Base-by-base conservation (phyloP, 2,113 vertebrate species). In the Petrocephalus microphthalmus region DNA sequence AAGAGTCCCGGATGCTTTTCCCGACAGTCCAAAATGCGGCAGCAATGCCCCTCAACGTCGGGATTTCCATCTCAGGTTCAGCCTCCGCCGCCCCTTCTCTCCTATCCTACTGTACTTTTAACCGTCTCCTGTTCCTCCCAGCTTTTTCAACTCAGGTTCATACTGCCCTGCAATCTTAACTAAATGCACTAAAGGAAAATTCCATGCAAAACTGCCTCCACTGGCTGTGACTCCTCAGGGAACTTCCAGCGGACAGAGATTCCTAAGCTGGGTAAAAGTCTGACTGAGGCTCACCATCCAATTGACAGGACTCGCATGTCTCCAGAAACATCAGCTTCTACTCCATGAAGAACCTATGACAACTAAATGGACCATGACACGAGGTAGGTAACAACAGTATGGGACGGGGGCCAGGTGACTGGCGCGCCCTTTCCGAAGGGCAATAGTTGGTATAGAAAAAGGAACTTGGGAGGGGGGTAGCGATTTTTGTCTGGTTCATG, bases 111-210 rank as follows among this genome's bases (percentile, higher is more conserved):
- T 29, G 52, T 1, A 20, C 67, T 85, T 84, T 19, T 4, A 49
- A 87, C 45, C 83, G 7, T 87, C 2, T 89, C 88, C 87, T 87
- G 71, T 19, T 74, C 89, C 42, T 87, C 42, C 89, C 90, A 1
- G 71, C 33, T 0, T 37, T 37, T 78, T 78, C 5, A 1, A 42
- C 71, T 7, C 71, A 19, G 71, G 6, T 42, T 33, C 60, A 13
- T 13, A 67, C n/a, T 67, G 60, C 60, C 60, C 60, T 19, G 5
- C 7, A 13, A 2, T 15, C 13, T 54, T 54, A 19, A 54, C 11
- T 15, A 89, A 90, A 90, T 91, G 88, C 84, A 88, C n/a, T 74
- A 89, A 91, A 87, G 45, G 88, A 53, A 51, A 5, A n/a, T 45
- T 49, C 71, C 13, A 42, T 42, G 71, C 10, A 42, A 6, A 78